Evolutionary conservation across 2,797 vertebrate species (phyloP), one percentile per base, ranked within the genome.

Genomic region (Malurus leucopterus): DNA sequence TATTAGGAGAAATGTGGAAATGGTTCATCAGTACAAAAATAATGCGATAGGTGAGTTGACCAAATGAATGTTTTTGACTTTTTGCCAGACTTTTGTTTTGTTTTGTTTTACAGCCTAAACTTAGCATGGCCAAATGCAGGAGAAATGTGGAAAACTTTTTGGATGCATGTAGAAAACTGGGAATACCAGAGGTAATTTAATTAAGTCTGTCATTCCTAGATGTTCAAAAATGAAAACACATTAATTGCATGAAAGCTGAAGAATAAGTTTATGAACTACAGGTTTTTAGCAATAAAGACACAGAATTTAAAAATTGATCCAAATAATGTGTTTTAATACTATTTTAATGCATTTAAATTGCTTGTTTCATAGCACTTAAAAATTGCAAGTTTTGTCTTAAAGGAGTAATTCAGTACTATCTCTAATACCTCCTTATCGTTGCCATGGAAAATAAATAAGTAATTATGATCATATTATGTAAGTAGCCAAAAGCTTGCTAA

Each of bases 121-220:
- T 99, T 93, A 99, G 99, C 95, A 99, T 99, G 99, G 99, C 99
- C 90, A 99, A 99, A 95, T 99, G 99, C 97, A 98, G 99, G 91
- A 98, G 99, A 92, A 99, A 99, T 1, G 99, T 99, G 92, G 99
- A 99, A 96, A 99, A 98, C 96, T 99, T 99, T 96, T 93, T 99
- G 96, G 99, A 99, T 72, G 98, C 98, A 18, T 99, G 99, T 97
- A 98, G 98, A 91, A 99, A 98, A 95, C 98, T 99, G 85, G 99
- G 99, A 15, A 98, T 99, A 23, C 97, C 98, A 64, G 97, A 99
- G 98, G 99, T 99, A 97, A 98, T 96, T 59, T 85, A 92, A 89
- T 80, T 95, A 91, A 86, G 17, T 88, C 79, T 73, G 59, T 68
- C 19, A 68, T 36, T 84, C 75, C 40, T 64, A 80, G 47, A 17